phyloP scores from a whole-genome alignment of 2,797 vertebrate species.

The Apogon talboti region DNA sequence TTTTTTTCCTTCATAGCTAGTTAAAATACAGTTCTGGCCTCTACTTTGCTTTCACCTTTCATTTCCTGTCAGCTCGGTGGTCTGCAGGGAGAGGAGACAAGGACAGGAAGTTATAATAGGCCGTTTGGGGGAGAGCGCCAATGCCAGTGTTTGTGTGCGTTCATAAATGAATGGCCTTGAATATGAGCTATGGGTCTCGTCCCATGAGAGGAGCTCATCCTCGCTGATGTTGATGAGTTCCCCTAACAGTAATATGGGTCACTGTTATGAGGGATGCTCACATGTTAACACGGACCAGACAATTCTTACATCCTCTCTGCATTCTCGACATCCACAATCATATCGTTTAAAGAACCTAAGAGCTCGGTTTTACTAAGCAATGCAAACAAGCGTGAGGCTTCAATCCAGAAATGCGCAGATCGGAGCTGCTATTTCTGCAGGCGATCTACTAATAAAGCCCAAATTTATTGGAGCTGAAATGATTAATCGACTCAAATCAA shows the following conservation, averaged over 20 bases:
- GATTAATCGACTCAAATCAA: too few species aligned
- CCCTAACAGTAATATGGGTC: slow-evolving; percentile 64
- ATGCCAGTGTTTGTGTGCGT: slow-evolving; percentile 43
- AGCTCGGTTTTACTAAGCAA: too few species aligned
- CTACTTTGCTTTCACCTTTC: slow-evolving; percentile 46
- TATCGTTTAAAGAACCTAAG: slow-evolving; percentile 13
- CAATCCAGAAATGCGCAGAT: too few species aligned
- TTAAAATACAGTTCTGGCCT: slow-evolving; percentile 37
- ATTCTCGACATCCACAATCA: neutral
- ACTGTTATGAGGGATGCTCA: slow-evolving; percentile 38
- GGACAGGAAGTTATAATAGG: slow-evolving; percentile 58
- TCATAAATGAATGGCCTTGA: slow-evolving; percentile 53
- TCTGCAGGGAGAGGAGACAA: slow-evolving; percentile 31
- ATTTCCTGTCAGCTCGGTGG: slow-evolving; percentile 45
- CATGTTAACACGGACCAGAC: slow-evolving; percentile 42
- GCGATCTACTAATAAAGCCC: too few species aligned
- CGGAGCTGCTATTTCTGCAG: too few species aligned
- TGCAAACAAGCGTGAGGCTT: too few species aligned
- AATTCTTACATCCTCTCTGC: slow-evolving; percentile 22
- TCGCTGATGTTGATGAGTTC: slow-evolving; percentile 67
- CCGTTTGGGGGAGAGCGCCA: slow-evolving; percentile 13
- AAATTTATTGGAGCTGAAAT: too few species aligned
- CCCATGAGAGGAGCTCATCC: slow-evolving; percentile 61
- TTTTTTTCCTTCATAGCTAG: slow-evolving; percentile 29
- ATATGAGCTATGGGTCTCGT: slow-evolving; percentile 57